Evolutionary conservation across 1,140 invertebrate species (phyloP), one percentile per base, ranked within the genome.

Genomic region (Gonatopus flavifemur): DNA sequence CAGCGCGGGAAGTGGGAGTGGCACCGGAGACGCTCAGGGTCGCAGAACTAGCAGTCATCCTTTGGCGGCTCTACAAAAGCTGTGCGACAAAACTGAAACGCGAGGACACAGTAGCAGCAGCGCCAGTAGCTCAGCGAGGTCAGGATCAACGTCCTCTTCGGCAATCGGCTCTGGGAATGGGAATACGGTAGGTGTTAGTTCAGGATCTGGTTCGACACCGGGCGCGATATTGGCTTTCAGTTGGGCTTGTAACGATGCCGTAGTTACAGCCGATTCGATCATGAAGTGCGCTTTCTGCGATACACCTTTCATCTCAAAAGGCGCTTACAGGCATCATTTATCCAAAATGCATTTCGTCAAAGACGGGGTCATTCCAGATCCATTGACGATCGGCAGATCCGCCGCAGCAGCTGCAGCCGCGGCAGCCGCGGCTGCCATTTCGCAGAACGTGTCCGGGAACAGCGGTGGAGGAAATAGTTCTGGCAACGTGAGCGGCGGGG

Each of bases 331-430:
- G 59, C 94, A 97, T 76, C 95, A 98, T 67, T 77, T 98, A 48
- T 95, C 93, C 40, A 96, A 97, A 70, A 95, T 96, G 87, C 94
- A 98, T 77, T 93, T 97, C 66, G 91, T 96, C 20, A 97, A 96
- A 72, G 94, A 96, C 60, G 90, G 89, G 9, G 87, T 89, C 15
- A 85, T 88, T 53, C 88, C 87, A 3, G 89, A 88, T 62, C 84
- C 86, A 0, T 75, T 88, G 16, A 80, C 81, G 2, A 78, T 86
- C 69, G 77, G 59, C 65, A 80, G 71, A 73, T 81, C 71, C 57
- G 76, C 69, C 52, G 77, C 49, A 61, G 78, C 52, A 24, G 68
- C 64, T 33, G 70, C 72, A 7, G 72, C 60, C 9, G 67, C 67
- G 2, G 65, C 71, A 3, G 62, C 66, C 3, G 79, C 79, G 3